A percentile compares a stretch with the other conserved stretches of the same genome.
These are phyloP conservation scores for Cephalotes varians DNA, from an alignment of 2,888 invertebrate genomes.

Conservation along the genomic window DNA sequence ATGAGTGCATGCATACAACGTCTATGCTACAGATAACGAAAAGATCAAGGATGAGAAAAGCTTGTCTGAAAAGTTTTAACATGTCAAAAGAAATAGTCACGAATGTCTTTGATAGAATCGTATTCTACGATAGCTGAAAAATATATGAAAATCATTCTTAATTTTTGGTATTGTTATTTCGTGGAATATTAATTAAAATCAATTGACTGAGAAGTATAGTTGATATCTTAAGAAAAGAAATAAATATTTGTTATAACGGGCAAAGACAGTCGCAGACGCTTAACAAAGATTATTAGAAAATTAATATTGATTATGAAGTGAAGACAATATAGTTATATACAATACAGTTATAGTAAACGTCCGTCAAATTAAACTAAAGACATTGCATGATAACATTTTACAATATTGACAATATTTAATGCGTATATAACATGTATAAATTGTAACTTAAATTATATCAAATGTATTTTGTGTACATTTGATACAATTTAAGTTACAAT, in stretches of 20 bases:
- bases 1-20: slow-evolving; percentile 4
- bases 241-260: neutral
- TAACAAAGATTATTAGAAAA: slow-evolving; percentile 1
- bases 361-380: neutral
- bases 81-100: neutral
- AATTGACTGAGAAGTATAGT: neutral
- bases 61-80: neutral
- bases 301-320: neutral
- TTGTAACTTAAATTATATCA: neutral
- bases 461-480: neutral
- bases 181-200: neutral
- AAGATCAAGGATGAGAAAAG: neutral
- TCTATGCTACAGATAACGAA: neutral
- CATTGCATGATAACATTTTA: neutral
- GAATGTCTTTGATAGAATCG: neutral
- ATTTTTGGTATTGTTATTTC: neutral
- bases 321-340: too few species aligned
- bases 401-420: neutral
- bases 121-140: neutral
- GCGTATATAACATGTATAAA: neutral
- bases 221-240: neutral
- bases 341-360: too few species aligned
- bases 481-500: too few species aligned
- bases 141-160: neutral
- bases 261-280: neutral